Evolutionary conservation across 2,888 invertebrate genomes (phyloP), one percentile per base, ranked within the genome.

Genomic region (Tridacna crocea): DNA sequence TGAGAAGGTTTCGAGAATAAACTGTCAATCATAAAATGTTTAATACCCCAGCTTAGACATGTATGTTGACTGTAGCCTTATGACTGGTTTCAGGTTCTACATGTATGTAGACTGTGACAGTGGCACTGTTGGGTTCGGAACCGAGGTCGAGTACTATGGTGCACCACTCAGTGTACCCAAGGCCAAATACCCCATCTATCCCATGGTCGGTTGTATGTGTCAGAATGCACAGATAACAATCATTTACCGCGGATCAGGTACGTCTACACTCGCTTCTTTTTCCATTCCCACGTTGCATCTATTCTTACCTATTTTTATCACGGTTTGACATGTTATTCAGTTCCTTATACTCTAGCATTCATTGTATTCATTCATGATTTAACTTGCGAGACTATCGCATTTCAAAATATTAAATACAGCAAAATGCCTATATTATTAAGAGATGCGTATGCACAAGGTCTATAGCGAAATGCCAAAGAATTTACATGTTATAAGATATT

Each of bases 61-160:
- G 63, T 63, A 63, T 19, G 63, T 63, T 63, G 63, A 63, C 63
- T 63, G 63, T 10, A 19, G 12, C 63, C 3, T 4, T 22, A 36
- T 36, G 36, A 4, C 36, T 36, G 36, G 36, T 36, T 36, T 36
- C 36, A 87, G 87, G 47, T 87, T 87, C 47, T 87, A 72, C 80
- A 87, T 87, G 87, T 87, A 84, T 48, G 82, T 87, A 58, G 87
- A 87, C 68, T 84, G 84, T 63, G 87, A 87, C 66, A 80, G 84
- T 36, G 76, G 87, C 4, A 82, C 84, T 6, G 61, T 87, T 8
- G 87, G 87, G n/a, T 87, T 74, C 65, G 87, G 87, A 12, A 77
- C 84, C 12, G 84, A 84, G 51, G 36, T 79, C 74, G 66, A 61
- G n/a, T 87, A 80, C 79, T 87, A 80, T 76, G 87, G 87, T 13